Conservation (phyloP, 1,140 invertebrate species). For the Phymorhynchus buccinoides region DNA sequence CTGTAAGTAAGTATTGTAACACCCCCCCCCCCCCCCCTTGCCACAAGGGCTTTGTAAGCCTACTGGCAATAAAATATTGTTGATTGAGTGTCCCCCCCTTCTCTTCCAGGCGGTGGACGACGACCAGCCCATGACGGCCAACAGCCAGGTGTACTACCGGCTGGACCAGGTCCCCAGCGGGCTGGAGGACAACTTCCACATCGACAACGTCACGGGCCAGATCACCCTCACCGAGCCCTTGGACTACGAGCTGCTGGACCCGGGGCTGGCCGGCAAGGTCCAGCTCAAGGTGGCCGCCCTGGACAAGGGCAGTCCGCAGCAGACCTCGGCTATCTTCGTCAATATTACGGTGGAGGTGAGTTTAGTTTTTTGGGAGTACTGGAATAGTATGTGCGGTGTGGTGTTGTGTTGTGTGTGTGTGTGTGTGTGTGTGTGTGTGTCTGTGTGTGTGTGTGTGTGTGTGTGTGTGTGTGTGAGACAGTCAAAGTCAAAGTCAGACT, state of each 20-base stretch:
- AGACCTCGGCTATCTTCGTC: conserved; percentile 45
- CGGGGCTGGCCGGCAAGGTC: conserved; percentile 47
- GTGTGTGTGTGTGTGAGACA: too few relatives aligned
- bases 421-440: too few relatives aligned
- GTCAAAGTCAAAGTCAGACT: too few relatives aligned
- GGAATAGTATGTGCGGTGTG: too few relatives aligned
- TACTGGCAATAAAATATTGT: too few relatives aligned
- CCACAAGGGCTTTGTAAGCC: too few relatives aligned
- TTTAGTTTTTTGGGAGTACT: background rate
- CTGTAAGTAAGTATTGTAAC: too few relatives aligned
- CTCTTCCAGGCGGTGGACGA: conserved; percentile 69
- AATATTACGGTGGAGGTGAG: conserved; percentile 61
- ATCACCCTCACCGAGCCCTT: conserved; percentile 53
- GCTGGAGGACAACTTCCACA: conserved; percentile 55
- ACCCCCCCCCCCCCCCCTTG: background rate
- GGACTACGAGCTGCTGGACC: conserved; percentile 59
- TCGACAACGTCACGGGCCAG: conserved; percentile 51
- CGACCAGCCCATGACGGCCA: conserved; percentile 53
- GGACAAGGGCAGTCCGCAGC: conserved; percentile 48
- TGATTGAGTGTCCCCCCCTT: background rate
- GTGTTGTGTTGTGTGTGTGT: too few relatives aligned
- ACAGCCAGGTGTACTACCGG: conserved; percentile 58
- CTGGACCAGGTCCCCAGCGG: conserved; percentile 46
- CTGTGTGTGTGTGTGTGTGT: too few relatives aligned
- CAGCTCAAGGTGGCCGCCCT: conserved; percentile 53